Conservation (phyloP, 2,797 vertebrate species). For the Philypnodon macrostomus region DNA sequence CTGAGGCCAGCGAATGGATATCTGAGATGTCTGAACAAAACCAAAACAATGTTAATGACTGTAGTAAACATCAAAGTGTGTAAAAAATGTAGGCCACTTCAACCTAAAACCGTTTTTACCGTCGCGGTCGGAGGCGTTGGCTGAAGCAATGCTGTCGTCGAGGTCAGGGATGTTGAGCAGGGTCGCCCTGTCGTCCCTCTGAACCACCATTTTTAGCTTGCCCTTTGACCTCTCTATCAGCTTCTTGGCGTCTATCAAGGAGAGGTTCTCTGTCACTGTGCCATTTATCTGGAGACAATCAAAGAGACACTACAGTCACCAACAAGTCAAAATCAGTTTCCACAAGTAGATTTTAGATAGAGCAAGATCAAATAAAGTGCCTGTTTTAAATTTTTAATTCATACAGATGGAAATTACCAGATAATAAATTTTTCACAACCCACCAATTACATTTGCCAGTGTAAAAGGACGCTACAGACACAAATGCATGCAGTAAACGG, state of each 20-base stretch:
- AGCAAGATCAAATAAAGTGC: neutral
- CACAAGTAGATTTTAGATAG: too few species aligned
- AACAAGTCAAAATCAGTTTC: neutral
- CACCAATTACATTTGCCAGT: slow-evolving; percentile 1
- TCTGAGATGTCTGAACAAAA: slow-evolving; percentile 93
- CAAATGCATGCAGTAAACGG: neutral
- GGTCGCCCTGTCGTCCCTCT: slow-evolving; percentile 93
- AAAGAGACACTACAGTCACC: slow-evolving; percentile 4
- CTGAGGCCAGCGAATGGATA: slow-evolving; percentile 97
- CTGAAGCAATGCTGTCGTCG: slow-evolving; percentile 96
- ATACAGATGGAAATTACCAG: slow-evolving; percentile 1
- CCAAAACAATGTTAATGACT: slow-evolving; percentile 15
- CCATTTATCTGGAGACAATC: slow-evolving; percentile 89
- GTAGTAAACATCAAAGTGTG: neutral
- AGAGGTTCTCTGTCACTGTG: slow-evolving; percentile 99
- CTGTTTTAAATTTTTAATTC: slow-evolving; percentile 2
- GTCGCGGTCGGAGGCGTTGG: slow-evolving; percentile 95
- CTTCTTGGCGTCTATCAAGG: slow-evolving; percentile 96
- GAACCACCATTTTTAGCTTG: slow-evolving; percentile 99
- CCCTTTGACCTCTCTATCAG: slow-evolving; percentile 98
- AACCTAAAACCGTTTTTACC: slow-evolving; percentile 76
- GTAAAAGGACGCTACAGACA: slow-evolving; percentile 11
- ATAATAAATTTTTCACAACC: slow-evolving; percentile 9
- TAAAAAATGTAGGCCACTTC: slow-evolving; percentile 4
- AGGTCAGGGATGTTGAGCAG: slow-evolving; percentile 97